Base-by-base conservation (phyloP, 1,140 invertebrate species). In the Megalonaias nervosa region DNA sequence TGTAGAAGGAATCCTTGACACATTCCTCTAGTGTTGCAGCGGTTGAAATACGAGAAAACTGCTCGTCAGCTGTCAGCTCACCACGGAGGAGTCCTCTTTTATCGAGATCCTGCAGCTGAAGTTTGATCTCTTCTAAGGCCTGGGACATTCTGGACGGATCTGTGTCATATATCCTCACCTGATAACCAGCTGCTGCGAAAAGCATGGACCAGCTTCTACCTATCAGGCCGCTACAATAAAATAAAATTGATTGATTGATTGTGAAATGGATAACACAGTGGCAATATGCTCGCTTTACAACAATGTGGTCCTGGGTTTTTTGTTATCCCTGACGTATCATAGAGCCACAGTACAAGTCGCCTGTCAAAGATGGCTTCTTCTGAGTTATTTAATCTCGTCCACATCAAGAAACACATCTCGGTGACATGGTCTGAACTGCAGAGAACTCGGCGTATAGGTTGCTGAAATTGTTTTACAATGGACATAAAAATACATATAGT, bases 121-220 rank as follows among this genome's bases (percentile, higher is more conserved):
- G 88, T 81, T 94, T 89, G 62, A 98, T 95, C 83, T 96, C 94
- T 26, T 91, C 91, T 1, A 97, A 87, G 0, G 96, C 96, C 23
- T 71, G 58, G 1, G 72, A 88, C 31, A 98, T 93, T 89, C 96
- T 95, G 69, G 94, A 92, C 17, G 93, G 92, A 38, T 95, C 91
- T 58, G 97, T 94, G 87, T 99, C 97, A 88, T 94, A 98, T 55
- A 99, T 91, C 6, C 91, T 91, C 16, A 98, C 97, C 87, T 95
- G 91, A 88, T 97, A 98, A 15, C 96, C 97, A 48, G 94, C 96
- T n/a, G 95, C 94, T 0, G 96, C 96, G 91, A 98, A 99, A 5
- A 99, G 91, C 97, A 99, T 98, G 0, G 97, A 94, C 96, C 97
- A 99, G 84, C 96, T 98, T 71, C 95, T 93, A 14, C 97, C 97